Base-by-base conservation (phyloP, 2,888 invertebrate species). In the Stenurella melanura region DNA sequence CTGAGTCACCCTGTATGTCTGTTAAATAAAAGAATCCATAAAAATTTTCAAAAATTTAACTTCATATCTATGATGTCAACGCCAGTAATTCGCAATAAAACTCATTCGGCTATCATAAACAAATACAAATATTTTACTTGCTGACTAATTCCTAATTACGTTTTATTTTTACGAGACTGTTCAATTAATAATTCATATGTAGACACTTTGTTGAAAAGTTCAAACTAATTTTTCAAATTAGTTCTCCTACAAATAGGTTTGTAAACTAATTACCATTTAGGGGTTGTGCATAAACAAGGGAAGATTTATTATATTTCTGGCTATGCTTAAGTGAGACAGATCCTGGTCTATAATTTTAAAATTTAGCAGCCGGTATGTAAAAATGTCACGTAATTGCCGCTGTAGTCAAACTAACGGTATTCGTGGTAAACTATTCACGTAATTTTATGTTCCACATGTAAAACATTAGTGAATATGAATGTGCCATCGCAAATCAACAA, bases 331-430 rank as follows among this genome's bases (percentile, higher is more conserved):
- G 26, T 26, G 54, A 34, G 67, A 54, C 17, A 18, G 30, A 38
- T 26, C 34, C 70, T 26, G 60, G 19, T 11, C 38, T 21, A 75
- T 76, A 74, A 81, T 80, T 81, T 79, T 75, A 81, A 81, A 81
- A 78, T 77, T 79, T 79, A 78, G 73, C 77, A 76, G 74, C 77
- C 74, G 60, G 72, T 67, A 75, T 71, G 74, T 73, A 81, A 75
- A 80, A 79, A 75, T 77, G 75, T 79, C 75, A 77, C 74, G 77
- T 77, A 79, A 79, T 79, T 77, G 74, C 75, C 56, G 26, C 71
- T 73, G 74, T 73, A 71, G 73, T 54, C 58, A 42, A 75, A 75
- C 75, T 75, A 75, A 75, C 75, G 72, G 75, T 60, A 30, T 75
- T 75, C 67, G 71, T 60, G 71, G 71, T 75, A 71, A 75, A 75